Evolutionary conservation across 2,113 vertebrate species (phyloP), one percentile per base, ranked within the genome.

Genomic region (Albula goreensis): DNA sequence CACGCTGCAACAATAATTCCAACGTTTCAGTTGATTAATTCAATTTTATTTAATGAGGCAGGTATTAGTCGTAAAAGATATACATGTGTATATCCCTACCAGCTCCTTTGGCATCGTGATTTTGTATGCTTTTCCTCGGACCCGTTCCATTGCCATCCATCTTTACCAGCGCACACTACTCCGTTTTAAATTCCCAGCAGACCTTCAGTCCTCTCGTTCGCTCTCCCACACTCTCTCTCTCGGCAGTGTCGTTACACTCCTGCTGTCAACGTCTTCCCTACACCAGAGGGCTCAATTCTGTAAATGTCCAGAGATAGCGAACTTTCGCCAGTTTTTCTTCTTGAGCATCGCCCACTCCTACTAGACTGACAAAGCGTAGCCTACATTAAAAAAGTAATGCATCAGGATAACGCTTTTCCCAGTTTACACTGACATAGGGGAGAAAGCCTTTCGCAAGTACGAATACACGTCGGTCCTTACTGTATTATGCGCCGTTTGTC

Each of bases 81-180:
- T 74, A 31, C 31, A 48, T 51, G 19, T 12, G 31, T 41, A 25
- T 19, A 19, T 10, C 93, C 95, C 96, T 94, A 96, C 95, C 86
- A n/a, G 90, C 83, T 13, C 82, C 86, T 80, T 92, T 90, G 86
- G 85, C 86, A 87, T 93, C 90, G 50, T 88, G 48, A 49, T 86
- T 56, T 57, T 88, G 87, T 49, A 87, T 66, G 87, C 93, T 89
- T 86, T 93, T 92, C 87, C 92, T 92, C 80, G 93, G 93, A 91
- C 90, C 74, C 85, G 94, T 92, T 91, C 93, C 94, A 82, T 93
- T 92, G 87, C 90, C 91, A 86, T 90, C 91, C 93, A 95, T 95
- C 86, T 89, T 89, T 53, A 48, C 80, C 78, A 9, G 60, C 10
- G 49, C 50, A 25, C 53, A 17, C 63, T 31, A 10, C 25, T 79